Conservation (phyloP, 1,140 invertebrate species). For the Drosophila teissieri region DNA sequence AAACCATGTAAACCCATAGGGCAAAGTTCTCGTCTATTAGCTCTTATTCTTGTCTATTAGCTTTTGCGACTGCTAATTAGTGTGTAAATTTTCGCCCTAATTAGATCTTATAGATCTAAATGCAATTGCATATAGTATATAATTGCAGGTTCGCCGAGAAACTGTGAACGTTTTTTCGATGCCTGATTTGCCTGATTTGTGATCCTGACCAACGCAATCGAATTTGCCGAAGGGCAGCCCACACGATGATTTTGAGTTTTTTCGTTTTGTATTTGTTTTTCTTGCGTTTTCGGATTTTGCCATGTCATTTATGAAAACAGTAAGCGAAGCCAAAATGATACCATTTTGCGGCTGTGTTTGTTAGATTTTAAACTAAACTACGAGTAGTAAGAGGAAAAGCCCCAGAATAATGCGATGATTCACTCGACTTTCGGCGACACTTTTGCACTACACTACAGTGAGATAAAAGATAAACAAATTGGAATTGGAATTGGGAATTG, state of each 20-base stretch:
- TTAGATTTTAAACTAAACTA: constrained; percentile 2
- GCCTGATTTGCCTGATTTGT: background rate
- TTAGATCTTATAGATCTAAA: background rate
- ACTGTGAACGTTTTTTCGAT: constrained; percentile 5
- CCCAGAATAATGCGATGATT: constrained; percentile 3
- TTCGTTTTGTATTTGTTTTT: constrained; percentile 10
- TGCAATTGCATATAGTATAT: background rate
- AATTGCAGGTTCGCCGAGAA: no score
- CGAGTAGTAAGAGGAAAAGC: background rate
- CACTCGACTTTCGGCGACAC: background rate
- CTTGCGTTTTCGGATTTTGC: constrained; percentile 10
- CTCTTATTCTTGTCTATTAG: no score
- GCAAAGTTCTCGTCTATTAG: no score
- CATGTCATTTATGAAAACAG: constrained; percentile 33
- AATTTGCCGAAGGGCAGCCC: constrained; percentile 39
- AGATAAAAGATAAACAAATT: constrained; percentile 7
- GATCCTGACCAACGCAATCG: constrained; percentile 55
- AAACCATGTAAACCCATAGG: no score
- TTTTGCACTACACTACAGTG: background rate
- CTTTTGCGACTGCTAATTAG: constrained; percentile 2
- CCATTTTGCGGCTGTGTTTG: constrained; percentile 1
- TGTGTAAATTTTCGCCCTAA: constrained; percentile 8
- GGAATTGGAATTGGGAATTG: constrained; percentile 9
- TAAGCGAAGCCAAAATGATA: constrained; percentile 23
- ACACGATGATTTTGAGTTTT: constrained; percentile 13